Conservation (phyloP, 2,113 vertebrate species). For the Myodes glareolus region DNA sequence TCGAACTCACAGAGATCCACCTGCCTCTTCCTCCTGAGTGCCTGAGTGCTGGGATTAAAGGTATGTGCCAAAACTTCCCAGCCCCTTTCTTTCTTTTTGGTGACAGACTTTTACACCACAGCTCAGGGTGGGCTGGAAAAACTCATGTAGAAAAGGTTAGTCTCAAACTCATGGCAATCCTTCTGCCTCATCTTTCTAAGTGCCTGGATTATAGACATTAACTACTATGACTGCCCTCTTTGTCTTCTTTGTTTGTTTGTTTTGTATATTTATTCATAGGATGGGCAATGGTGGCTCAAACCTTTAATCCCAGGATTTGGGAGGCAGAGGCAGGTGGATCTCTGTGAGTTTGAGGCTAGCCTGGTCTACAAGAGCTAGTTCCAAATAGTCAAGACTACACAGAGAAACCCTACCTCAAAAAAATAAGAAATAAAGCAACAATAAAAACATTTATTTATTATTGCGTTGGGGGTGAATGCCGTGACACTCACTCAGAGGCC, state of each 20-base stretch:
- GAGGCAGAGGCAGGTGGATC: neutral
- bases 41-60: neutral
- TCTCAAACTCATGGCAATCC: neutral
- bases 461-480: neutral
- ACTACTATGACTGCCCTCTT: neutral
- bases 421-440: neutral
- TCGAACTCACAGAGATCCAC: too few species aligned
- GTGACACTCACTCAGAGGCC: neutral
- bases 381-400: neutral
- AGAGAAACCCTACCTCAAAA: neutral
- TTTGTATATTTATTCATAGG: neutral
- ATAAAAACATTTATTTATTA: neutral
- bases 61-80: too few species aligned
- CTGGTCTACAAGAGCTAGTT: neutral
- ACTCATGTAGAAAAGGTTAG: neutral
- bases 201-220: neutral
- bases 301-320: neutral
- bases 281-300: neutral
- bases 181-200: neutral
- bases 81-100: neutral
- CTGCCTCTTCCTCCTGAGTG: neutral
- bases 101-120: neutral
- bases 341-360: neutral
- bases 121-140: neutral
- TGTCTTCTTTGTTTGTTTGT: neutral